Evolutionary conservation across 37 sponge, comb jelly and placozoan species (phyloP).

Genomic region (Cliona cf. orientalis): DNA sequence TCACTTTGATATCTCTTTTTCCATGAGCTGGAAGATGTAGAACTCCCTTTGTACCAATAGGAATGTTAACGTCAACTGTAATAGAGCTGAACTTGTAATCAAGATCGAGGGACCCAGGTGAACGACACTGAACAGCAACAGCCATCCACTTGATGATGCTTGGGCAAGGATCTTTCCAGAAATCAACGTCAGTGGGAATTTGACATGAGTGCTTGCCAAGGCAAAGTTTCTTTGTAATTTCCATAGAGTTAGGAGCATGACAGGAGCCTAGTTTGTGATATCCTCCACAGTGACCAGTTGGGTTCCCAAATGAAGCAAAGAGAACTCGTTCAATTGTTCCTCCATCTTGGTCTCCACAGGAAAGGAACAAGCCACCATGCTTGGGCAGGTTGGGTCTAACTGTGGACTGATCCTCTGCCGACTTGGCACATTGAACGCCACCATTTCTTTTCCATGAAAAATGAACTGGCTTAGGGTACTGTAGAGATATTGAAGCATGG

Average conservation of each 20-base stretch:
- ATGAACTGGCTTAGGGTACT: constrained; percentile 36
- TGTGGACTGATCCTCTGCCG: constrained; percentile 32
- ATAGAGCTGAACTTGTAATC: constrained; percentile 27
- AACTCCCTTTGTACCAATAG: constrained; percentile 28
- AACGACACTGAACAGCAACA: constrained; percentile 28
- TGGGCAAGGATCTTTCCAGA: constrained; percentile 31
- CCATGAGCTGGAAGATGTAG: constrained; percentile 43
- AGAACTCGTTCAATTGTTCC: constrained; percentile 10
- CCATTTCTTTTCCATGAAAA: constrained; percentile 56
- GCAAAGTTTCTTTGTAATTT: constrained; percentile 22
- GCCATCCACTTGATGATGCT: constrained; percentile 22
- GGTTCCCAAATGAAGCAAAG: constrained; percentile 55
- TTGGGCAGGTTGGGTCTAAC: constrained; percentile 12
- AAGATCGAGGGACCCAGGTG: background rate
- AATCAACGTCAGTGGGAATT: constrained; percentile 30
- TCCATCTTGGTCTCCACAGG: constrained; percentile 22
- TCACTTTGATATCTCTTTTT: constrained; percentile 8
- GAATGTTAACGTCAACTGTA: constrained; percentile 15
- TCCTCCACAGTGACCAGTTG: constrained; percentile 29
- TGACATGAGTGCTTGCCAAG: constrained; percentile 23
- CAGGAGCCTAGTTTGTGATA: constrained; percentile 25
- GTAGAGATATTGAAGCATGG: constrained; percentile 29
- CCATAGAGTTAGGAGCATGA: constrained; percentile 6
- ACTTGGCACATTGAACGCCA: constrained; percentile 52
- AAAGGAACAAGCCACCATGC: constrained; percentile 6